phyloP scores from a whole-genome alignment of 2,113 vertebrate species.

The Coptodon rendalli region DNA sequence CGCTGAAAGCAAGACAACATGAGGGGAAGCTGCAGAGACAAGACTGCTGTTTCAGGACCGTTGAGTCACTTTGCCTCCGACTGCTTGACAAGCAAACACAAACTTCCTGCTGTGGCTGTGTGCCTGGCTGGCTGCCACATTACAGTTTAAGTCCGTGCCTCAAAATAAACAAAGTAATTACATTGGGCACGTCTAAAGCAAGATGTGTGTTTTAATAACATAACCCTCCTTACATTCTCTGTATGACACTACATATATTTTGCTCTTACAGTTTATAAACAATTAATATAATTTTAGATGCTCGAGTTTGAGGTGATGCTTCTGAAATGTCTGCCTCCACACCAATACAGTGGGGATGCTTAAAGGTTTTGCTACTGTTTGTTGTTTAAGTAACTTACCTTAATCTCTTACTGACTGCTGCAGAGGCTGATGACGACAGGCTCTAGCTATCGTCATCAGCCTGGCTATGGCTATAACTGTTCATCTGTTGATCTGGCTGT shows the following conservation, averaged over 20 bases:
- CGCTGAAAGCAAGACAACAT: conserved; percentile 33
- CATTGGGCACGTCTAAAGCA: neutral
- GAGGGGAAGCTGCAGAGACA: conserved; percentile 48
- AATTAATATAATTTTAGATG: neutral
- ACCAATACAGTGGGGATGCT: neutral
- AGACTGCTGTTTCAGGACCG: conserved; percentile 37
- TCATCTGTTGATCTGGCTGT: neutral
- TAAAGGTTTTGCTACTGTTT: neutral
- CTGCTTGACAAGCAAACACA: conserved; percentile 57
- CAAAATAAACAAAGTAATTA: conserved; percentile 5
- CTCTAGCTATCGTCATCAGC: too few species aligned
- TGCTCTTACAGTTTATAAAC: neutral
- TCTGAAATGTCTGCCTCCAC: neutral
- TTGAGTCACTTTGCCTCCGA: conserved; percentile 44
- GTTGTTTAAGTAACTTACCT: neutral
- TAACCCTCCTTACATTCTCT: neutral
- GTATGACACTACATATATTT: neutral
- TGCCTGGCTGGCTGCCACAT: conserved; percentile 1
- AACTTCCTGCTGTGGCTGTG: conserved; percentile 36
- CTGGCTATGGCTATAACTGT: neutral
- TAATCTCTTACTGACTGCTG: neutral
- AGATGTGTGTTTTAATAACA: neutral
- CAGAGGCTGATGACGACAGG: neutral
- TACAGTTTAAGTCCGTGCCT: neutral
- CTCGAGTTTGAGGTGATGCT: neutral